A percentile compares a stretch with the other conserved stretches of the same genome.
phyloP scores from a whole-genome alignment of 30 jellyfish, hydroid and myxozoan species.

The Haliclystus octoradiatus region DNA sequence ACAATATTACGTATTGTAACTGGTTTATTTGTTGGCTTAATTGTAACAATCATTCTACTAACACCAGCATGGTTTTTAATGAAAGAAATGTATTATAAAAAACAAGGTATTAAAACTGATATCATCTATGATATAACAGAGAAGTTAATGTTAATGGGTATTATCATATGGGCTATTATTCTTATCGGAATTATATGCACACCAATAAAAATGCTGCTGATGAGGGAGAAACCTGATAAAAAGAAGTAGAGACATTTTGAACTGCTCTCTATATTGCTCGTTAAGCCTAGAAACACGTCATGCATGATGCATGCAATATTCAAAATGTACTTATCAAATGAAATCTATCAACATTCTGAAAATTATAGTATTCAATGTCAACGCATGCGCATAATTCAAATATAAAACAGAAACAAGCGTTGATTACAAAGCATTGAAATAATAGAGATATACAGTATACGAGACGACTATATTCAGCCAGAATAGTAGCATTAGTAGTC shows the following conservation, averaged over 20 bases:
- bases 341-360: too few relatives aligned
- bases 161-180: slow-evolving; percentile 87
- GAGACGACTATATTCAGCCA: too few relatives aligned
- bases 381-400: too few relatives aligned
- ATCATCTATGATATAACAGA: slow-evolving; percentile 43
- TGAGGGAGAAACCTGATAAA: slow-evolving; percentile 50
- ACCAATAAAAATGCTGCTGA: slow-evolving; percentile 39
- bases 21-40: slow-evolving; percentile 43
- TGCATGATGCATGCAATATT: too few relatives aligned
- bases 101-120: slow-evolving; percentile 53
- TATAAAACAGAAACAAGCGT: too few relatives aligned
- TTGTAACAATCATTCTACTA: slow-evolving; percentile 62
- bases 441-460: too few relatives aligned
- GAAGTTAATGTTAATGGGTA: slow-evolving; percentile 86
- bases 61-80: slow-evolving; percentile 80
- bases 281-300: too few relatives aligned
- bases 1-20: slow-evolving; percentile 41
- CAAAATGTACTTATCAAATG: too few relatives aligned
- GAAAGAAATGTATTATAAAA: slow-evolving; percentile 33
- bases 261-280: too few relatives aligned
- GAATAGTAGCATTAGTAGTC: too few relatives aligned
- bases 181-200: slow-evolving; percentile 23
- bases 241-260: slow-evolving; percentile 15
- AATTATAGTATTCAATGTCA: too few relatives aligned
- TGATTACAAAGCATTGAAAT: too few relatives aligned